Base-by-base conservation (phyloP, 2,888 invertebrate genomes). In the Nymphalis c-album region DNA sequence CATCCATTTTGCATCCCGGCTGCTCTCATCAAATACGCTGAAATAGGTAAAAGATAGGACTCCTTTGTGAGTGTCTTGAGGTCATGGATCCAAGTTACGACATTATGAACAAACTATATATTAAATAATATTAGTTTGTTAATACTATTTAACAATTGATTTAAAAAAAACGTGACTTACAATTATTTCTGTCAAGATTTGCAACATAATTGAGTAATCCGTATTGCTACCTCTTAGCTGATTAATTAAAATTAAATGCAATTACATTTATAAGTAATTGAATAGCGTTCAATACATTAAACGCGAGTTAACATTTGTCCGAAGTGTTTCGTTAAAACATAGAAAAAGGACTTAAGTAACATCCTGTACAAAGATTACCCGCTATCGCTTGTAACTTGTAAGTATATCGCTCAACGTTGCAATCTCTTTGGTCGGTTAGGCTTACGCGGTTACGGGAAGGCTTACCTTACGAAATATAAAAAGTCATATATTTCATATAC, bases 41-140 rank as follows among this genome's bases (percentile, higher is more conserved):
- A 64, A 75, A 78, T 78, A 77, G 75, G 77, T 78, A 78, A 77
- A 76, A 76, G 76, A 76, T 75, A 68, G 67, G 75, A 40, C 62
- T 71, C 75, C 80, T 81, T 83, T 82, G 81, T 78, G 79, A 77
- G 63, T 71, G 70, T 20, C 74, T 75, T 47, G 45, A 60, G 57
- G 45, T 50, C 55, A 57, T 22, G 46, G 68, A 63, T 45, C 55
- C 61, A 69, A 66, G 66, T 57, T 63, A 16, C 13, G 60, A 45
- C 57, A 50, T 58, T 4, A 40, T 26, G 8, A 3, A 20, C 40
- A 20, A 10, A 20, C 20, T 50, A 13, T 50, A 20, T 50, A 50
- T 50, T 50, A 13, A 1, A 3, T 40, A 13, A 13, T 40, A 40
- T 40, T 40, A 40, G 0, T 40, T 40, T 40, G 40, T 4, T 13